These are phyloP conservation scores for Festucalex cinctus DNA, from an alignment of 2,113 vertebrate genomes.

Conservation along the genomic window DNA sequence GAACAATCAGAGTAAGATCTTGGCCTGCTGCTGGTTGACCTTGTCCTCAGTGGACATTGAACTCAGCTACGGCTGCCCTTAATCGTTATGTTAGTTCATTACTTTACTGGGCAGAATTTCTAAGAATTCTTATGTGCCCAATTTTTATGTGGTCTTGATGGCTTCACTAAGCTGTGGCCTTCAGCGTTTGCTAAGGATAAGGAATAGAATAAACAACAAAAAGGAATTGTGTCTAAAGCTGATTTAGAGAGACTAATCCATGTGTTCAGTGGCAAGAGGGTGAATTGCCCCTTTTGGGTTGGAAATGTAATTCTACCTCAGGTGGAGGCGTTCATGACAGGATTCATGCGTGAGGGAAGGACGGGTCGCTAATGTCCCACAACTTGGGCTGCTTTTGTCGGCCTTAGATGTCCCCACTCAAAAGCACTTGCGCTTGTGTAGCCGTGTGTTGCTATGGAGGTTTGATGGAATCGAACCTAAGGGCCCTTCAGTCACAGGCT, in stretches of 20 bases:
- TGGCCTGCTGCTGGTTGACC: neutral
- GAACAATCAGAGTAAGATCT: neutral
- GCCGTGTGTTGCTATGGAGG: neutral
- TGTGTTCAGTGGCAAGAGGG: no score
- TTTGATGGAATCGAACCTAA: neutral
- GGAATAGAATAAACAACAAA: neutral
- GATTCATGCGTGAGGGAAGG: neutral
- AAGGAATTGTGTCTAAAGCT: no score
- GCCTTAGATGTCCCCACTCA: neutral
- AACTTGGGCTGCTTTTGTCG: neutral
- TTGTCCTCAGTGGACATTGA: no score
- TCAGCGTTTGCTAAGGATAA: no score
- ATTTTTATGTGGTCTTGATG: no score
- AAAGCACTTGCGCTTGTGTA: neutral
- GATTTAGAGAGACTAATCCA: no score
- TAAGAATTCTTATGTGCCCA: no score
- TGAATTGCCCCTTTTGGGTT: neutral
- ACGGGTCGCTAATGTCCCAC: no score
- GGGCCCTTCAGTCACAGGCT: neutral
- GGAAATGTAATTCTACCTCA: neutral
- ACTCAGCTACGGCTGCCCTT: no score
- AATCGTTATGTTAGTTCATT: no score
- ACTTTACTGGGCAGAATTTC: no score
- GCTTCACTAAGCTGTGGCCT: no score
- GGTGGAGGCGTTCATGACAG: neutral